Base-by-base conservation (phyloP, 2,113 vertebrate species). In the Gymnorhina tibicen region DNA sequence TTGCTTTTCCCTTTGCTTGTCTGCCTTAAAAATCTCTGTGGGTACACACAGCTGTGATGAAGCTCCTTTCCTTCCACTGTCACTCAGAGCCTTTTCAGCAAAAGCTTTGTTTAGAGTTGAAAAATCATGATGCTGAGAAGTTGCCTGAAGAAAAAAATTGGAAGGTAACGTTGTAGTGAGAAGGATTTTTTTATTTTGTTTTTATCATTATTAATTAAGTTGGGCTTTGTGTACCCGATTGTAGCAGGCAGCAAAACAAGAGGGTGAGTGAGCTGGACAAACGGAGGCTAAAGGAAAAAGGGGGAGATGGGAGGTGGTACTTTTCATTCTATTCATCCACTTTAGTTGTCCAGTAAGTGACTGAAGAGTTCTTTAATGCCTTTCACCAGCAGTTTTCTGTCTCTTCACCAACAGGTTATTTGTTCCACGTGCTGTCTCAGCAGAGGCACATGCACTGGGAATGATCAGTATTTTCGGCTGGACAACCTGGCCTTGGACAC, bases 1-100 rank as follows among this genome's bases (percentile, higher is more conserved):
- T 79, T 85, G 69, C 66, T 89, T 91, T 92, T 89, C 62, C 62
- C n/a, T 89, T 58, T 66, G 46, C 81, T 94, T 91, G 78, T 85
- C 80, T 85, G 60, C 87, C 87, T 91, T 39, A 20, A 87, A 93
- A 23, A 49, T 69, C 87, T 92, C 78, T 4, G 22, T 32, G 66
- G 70, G 62, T 77, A 47, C 39, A 52, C 44, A n/a, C 24, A 30
- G 70, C 66, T 69, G 73, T 55, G 80, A 53, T 79, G 82, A 72
- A 64, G 56, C 73, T 92, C 42, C 53, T 56, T 69, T 26, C 81
- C 67, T 81, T 60, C 59, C 33, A 9, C 73, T 78, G 82, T 39
- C 88, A 90, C 27, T 95, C 90, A 78, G 63, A 90, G 82, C 26
- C 49, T 44, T 30, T 46, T 62, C 64, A 92, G 63, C 7, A 37